These are phyloP conservation scores for Leptoclinus maculatus DNA, from an alignment of 2,797 vertebrate species.

Conservation along the genomic window DNA sequence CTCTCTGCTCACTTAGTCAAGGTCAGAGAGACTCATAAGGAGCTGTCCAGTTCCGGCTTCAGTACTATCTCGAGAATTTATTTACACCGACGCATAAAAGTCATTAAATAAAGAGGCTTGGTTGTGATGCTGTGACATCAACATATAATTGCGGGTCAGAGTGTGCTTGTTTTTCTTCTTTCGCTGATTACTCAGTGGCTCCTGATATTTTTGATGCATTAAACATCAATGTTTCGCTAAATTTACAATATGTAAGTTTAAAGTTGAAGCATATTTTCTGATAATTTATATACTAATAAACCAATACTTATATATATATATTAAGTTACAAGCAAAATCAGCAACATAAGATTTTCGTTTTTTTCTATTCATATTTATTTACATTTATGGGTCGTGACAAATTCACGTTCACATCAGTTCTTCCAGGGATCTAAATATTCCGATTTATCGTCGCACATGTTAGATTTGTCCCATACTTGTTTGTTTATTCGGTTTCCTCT, in stretches of 20 bases:
- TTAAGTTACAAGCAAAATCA: not conserved
- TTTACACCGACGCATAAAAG: conserved; percentile 10
- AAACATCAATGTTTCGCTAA: too few species aligned
- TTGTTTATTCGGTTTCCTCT: not conserved
- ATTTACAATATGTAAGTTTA: not conserved
- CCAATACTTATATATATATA: not conserved
- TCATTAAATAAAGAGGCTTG: not conserved
- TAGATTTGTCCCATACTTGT: not conserved
- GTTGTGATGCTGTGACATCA: not conserved
- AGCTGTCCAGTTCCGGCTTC: conserved; percentile 16
- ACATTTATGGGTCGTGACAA: not conserved
- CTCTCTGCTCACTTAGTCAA: conserved; percentile 54
- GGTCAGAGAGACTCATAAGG: conserved; percentile 70
- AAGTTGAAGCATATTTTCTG: not conserved
- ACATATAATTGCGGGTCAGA: too few species aligned
- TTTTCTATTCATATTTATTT: not conserved
- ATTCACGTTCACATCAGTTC: not conserved
- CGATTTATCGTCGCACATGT: not conserved
- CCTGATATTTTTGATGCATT: too few species aligned
- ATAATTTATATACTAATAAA: not conserved
- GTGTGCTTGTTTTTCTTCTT: too few species aligned
- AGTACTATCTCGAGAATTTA: conserved; percentile 3
- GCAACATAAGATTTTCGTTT: too few species aligned
- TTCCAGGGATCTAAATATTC: not conserved
- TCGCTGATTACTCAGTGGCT: too few species aligned